Evolutionary conservation across 2,113 vertebrate genomes (phyloP).

Genomic region (Coturnix japonica): DNA sequence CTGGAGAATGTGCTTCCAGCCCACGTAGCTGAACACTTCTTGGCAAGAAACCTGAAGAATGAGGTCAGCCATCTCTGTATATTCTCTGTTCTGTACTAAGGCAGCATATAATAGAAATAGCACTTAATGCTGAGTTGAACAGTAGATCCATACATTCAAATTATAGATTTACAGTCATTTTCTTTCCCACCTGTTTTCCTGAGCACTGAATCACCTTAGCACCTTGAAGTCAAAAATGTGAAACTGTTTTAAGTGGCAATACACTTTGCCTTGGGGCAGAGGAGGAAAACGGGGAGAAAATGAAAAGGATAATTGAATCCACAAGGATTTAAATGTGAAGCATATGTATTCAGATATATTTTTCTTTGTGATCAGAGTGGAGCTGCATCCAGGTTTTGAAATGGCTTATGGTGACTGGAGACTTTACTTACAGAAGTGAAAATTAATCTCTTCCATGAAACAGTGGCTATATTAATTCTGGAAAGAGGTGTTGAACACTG

Average conservation of each 20-base stretch:
- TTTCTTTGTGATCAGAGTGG: neutral
- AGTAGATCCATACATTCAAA: neutral
- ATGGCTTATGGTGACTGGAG: conserved; percentile 1
- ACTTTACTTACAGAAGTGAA: neutral
- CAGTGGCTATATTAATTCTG: neutral
- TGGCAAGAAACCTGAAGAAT: conserved; percentile 96
- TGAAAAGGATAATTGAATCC: neutral
- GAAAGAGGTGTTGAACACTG: neutral
- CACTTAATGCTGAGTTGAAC: neutral
- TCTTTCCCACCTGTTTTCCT: neutral
- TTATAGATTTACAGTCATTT: neutral
- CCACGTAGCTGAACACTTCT: conserved; percentile 97
- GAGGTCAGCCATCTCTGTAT: conserved; percentile 82
- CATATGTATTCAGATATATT: neutral
- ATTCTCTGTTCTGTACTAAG: conserved; percentile 7
- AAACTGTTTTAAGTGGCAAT: neutral
- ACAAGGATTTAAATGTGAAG: neutral
- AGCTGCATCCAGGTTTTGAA: neutral
- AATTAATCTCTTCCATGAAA: neutral
- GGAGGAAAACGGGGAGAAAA: neutral
- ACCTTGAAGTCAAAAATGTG: neutral
- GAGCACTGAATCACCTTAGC: neutral
- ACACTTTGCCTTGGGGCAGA: neutral
- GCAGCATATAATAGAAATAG: neutral
- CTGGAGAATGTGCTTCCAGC: conserved; percentile 97